Evolutionary conservation across 2,113 vertebrate species (phyloP).

Genomic region (Elachura formosa): DNA sequence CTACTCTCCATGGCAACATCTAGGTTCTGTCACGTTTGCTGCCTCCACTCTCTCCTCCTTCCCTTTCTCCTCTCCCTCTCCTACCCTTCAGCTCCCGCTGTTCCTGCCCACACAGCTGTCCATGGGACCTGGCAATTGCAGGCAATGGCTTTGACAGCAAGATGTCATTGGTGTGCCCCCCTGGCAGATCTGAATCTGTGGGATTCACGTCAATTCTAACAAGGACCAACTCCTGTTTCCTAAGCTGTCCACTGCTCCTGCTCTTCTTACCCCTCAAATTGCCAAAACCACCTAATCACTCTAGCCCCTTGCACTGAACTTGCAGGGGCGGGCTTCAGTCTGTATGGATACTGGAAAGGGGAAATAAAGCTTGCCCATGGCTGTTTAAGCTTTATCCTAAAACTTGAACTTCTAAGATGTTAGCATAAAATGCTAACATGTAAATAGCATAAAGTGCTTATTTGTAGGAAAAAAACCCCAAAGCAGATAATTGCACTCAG

Average conservation of each 20-base stretch:
- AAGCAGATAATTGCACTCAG: not conserved
- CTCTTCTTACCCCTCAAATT: not conserved
- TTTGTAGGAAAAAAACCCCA: not conserved
- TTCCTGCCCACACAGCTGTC: not conserved
- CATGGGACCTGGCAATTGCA: not conserved
- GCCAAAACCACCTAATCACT: not conserved
- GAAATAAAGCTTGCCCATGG: not conserved
- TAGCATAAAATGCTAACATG: not conserved
- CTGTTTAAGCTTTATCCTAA: not conserved
- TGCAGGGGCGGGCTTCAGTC: not conserved
- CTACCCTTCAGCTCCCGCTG: not conserved
- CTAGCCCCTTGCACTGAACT: not conserved
- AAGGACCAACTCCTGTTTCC: not conserved
- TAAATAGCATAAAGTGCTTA: no score
- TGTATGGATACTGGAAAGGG: not conserved
- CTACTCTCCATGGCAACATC: constrained; percentile 47
- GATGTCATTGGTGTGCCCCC: not conserved
- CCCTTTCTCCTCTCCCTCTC: not conserved
- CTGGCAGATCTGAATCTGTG: not conserved
- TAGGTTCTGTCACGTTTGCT: constrained; percentile 28
- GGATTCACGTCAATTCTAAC: not conserved
- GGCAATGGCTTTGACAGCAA: rapidly evolving
- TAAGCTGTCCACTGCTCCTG: not conserved
- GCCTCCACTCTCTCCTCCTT: not conserved
- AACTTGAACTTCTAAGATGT: not conserved